Evolutionary conservation across 2,888 invertebrate species (phyloP).

Genomic region (Zygothrica quintamaculata): DNA sequence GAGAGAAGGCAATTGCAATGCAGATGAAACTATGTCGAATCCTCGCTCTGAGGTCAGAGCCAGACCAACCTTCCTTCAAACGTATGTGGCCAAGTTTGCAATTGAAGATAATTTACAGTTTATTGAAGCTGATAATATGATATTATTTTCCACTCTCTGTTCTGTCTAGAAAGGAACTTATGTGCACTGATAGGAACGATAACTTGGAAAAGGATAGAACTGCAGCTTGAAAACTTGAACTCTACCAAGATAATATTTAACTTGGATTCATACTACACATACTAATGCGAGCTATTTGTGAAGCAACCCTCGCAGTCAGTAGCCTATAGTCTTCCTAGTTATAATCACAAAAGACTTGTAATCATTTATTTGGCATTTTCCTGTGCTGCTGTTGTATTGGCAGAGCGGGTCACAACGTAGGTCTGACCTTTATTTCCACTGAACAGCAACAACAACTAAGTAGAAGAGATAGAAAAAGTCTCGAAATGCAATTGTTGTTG

Average conservation of each 20-base stretch:
- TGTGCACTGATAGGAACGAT: no score
- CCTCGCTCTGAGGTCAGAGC: slow-evolving; percentile 35
- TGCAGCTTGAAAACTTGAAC: no score
- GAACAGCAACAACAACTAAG: slow-evolving; percentile 41
- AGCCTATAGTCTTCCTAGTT: no score
- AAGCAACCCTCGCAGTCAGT: no score
- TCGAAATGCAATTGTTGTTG: slow-evolving; percentile 32
- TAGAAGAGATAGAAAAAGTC: slow-evolving; percentile 15
- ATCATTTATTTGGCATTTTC: slow-evolving; percentile 4
- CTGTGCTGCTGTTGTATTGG: slow-evolving; percentile 22
- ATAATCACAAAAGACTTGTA: neutral
- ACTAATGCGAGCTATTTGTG: no score
- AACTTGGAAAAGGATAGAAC: no score
- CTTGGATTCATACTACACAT: no score
- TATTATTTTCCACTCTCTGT: no score
- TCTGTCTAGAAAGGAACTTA: no score
- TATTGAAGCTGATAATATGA: slow-evolving; percentile 27
- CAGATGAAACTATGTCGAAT: slow-evolving; percentile 33
- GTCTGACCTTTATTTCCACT: slow-evolving; percentile 64
- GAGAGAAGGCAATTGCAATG: no score
- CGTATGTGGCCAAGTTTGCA: slow-evolving; percentile 43
- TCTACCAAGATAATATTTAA: no score
- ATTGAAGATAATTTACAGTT: slow-evolving; percentile 44
- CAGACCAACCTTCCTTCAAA: slow-evolving; percentile 12
- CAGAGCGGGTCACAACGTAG: slow-evolving; percentile 61